These are phyloP conservation scores for Coracopsis vasa DNA, from an alignment of 2,113 vertebrate genomes.

Conservation along the genomic window DNA sequence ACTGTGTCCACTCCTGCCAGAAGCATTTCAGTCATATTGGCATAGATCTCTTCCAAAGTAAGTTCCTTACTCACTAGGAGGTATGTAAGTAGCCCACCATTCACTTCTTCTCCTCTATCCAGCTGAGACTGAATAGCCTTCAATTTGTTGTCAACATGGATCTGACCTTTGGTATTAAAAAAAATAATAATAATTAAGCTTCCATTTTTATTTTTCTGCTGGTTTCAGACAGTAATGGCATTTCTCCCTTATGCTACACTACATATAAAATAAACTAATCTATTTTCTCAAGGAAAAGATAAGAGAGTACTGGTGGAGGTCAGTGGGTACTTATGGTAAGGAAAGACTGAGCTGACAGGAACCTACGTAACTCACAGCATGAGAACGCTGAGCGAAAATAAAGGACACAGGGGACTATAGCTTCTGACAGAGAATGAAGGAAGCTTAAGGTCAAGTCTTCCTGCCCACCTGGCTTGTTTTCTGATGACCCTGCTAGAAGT, in stretches of 20 bases:
- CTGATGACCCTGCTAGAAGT: not conserved
- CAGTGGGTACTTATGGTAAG: not conserved
- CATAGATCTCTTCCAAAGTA: slow-evolving; percentile 90
- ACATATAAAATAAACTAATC: not conserved
- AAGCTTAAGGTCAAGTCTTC: not conserved
- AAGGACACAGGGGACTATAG: not conserved
- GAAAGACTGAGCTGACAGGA: not conserved
- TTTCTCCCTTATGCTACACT: not conserved
- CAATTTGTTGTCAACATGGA: slow-evolving; percentile 85
- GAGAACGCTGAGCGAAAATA: not conserved
- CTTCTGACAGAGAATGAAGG: not conserved
- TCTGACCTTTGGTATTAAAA: slow-evolving; percentile 78
- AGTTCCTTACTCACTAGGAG: slow-evolving; percentile 85
- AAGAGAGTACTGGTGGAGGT: not conserved
- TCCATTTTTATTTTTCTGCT: not conserved
- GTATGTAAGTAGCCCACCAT: slow-evolving; percentile 86
- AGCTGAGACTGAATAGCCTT: slow-evolving; percentile 77
- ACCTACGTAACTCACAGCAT: not conserved
- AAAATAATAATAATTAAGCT: not conserved
- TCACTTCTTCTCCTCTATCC: slow-evolving; percentile 76
- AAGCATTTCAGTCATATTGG: slow-evolving; percentile 92
- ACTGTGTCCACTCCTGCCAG: slow-evolving; percentile 93
- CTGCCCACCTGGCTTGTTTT: not conserved
- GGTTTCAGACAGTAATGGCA: not conserved
- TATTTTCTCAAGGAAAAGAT: not conserved